Base-by-base conservation (phyloP, 2,888 invertebrate genomes). In the Leuctra nigra region DNA sequence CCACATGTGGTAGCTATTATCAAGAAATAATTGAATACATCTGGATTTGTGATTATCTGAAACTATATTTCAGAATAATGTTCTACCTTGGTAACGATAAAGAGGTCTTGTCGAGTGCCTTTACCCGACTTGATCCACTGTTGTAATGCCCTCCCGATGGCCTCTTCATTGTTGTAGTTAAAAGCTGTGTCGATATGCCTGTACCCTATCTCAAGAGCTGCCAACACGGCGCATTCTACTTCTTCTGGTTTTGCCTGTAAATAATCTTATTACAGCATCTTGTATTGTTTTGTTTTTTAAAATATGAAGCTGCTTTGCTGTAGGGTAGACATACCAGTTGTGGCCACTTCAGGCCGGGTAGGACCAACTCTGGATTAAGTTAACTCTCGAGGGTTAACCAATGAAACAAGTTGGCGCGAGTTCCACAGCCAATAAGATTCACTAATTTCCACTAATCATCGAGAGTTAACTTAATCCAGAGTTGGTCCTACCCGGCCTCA, bases 1-100 rank as follows among this genome's bases (percentile, higher is more conserved):
- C 67, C 36, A 59, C 36, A 23, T 59, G 58, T 1, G 66, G 66
- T 11, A 66, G 62, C 65, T 66, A 38, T 9, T 25, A 57, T 52
- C 22, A 25, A 55, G 13, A 18, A 16, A 18, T 41, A 41, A 6
- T 41, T 22, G 16, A 18, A 13, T 29, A n/a, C n/a, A n/a, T n/a
- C n/a, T n/a, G n/a, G n/a, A 11, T 29, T 29, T 29, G 11, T 29
- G n/a, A n/a, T n/a, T n/a, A n/a, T n/a, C n/a, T n/a, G 29, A 29
- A 7, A 29, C 11, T 29, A 29, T n/a, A n/a, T n/a, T n/a, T n/a
- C n/a, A 24, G 7, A 50, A 29, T 9, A 18, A 13, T 55, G 14
- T 18, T n/a, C 62, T 72, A 87, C 88, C 79, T 90, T 90, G n/a
- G 89, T 86, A 24, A 86, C 87, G 59, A 90, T 79, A 72, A 89